phyloP scores from a whole-genome alignment of 1,140 invertebrate species.

The Brachionus sp. region DNA sequence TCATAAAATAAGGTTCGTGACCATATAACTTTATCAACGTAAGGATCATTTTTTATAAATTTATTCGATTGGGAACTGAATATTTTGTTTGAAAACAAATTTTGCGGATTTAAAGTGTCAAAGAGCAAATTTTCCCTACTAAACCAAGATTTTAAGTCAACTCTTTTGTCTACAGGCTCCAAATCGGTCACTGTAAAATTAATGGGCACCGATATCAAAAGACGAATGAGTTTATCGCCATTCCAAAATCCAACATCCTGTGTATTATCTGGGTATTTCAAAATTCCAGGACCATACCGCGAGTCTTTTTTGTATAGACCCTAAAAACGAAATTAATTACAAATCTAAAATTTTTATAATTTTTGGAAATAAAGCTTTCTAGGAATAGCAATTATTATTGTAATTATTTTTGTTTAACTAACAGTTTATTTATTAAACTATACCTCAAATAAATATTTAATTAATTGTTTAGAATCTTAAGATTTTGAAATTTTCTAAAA shows the following conservation, averaged over 20 bases:
- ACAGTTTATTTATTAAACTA: too few relatives aligned
- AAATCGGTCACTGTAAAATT: constrained; percentile 53
- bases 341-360: too few relatives aligned
- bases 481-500: constrained; percentile 17
- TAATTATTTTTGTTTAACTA: too few relatives aligned
- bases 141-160: constrained; percentile 48
- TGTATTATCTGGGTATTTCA: constrained; percentile 53
- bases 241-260: constrained; percentile 58
- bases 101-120: constrained; percentile 36
- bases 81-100: constrained; percentile 11
- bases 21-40: constrained; percentile 13
- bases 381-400: too few relatives aligned
- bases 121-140: not conserved
- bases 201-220: constrained; percentile 50
- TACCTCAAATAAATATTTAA: too few relatives aligned
- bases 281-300: constrained; percentile 55
- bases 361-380: too few relatives aligned
- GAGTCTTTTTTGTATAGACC: constrained; percentile 58
- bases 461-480: not conserved
- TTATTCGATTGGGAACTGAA: constrained; percentile 19
- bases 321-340: constrained; percentile 22
- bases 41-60: constrained; percentile 40
- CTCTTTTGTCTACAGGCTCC: constrained; percentile 53
- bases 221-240: constrained; percentile 54
- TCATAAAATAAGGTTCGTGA: not conserved